Conservation (phyloP, 1,140 invertebrate genomes). For the Trichonephila clavata region DNA sequence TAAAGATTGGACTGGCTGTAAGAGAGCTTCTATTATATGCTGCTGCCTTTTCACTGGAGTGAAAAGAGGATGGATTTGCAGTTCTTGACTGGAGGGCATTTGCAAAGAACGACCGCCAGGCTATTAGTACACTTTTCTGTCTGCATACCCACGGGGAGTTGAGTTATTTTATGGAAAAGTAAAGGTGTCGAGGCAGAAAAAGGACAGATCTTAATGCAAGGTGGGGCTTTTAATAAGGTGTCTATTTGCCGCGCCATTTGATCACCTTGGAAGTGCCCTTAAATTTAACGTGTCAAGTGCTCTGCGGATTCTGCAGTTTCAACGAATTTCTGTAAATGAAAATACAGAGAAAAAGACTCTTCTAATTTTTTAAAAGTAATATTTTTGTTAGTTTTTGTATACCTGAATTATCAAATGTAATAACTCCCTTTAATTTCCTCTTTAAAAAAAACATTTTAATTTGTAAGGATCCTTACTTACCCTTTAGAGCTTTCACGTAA, state of each 20-base stretch:
- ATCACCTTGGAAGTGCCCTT: not conserved
- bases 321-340: too few relatives aligned
- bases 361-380: too few relatives aligned
- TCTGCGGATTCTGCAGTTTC: too few relatives aligned
- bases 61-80: not conserved
- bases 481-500: too few relatives aligned
- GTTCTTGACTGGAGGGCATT: constrained; percentile 30
- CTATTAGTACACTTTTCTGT: not conserved
- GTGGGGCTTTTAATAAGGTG: not conserved
- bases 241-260: not conserved
- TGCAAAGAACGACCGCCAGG: not conserved
- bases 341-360: too few relatives aligned
- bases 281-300: not conserved
- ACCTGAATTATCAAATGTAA: too few relatives aligned
- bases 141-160: not conserved
- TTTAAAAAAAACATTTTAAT: too few relatives aligned
- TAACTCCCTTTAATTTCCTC: too few relatives aligned
- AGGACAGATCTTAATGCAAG: not conserved
- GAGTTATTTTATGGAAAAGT: not conserved
- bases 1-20: not conserved
- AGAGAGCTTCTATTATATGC: constrained; percentile 25
- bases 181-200: not conserved
- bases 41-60: constrained; percentile 20
- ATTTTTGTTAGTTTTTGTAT: too few relatives aligned
- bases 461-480: too few relatives aligned